Evolutionary conservation across 2,888 invertebrate genomes (phyloP).

Genomic region (Drosophila sordidula): DNA sequence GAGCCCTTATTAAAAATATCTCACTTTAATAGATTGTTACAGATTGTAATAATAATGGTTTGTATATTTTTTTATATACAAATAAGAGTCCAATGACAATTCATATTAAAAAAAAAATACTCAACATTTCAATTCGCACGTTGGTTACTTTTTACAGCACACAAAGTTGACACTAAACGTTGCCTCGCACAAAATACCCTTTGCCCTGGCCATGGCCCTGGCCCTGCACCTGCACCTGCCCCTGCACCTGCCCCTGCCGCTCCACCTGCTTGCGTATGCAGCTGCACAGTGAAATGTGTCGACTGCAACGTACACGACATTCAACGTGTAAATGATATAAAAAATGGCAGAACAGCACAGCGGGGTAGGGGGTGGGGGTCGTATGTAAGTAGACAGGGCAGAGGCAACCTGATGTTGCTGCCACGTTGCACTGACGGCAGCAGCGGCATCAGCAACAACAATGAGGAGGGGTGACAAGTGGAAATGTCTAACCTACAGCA

Average conservation of each 20-base stretch:
- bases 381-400: conserved; percentile 1
- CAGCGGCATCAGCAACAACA: conserved; percentile 42
- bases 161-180: conserved; percentile 33
- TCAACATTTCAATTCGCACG: conserved; percentile 24
- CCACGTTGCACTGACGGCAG: conserved; percentile 38
- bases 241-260: background rate
- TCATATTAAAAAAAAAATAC: conserved; percentile 16
- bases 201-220: background rate
- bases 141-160: conserved; percentile 5
- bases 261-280: background rate
- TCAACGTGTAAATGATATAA: conserved; percentile 69
- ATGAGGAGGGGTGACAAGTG: conserved; percentile 53
- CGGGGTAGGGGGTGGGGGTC: background rate
- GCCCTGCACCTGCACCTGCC: background rate
- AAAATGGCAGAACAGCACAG: conserved; percentile 47
- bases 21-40: background rate
- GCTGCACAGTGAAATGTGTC: conserved; percentile 47
- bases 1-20: too few species aligned
- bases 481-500: conserved; percentile 58
- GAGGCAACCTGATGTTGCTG: conserved; percentile 39
- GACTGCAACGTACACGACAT: conserved; percentile 45
- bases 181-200: conserved; percentile 14
- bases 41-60: background rate
- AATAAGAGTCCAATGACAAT: conserved; percentile 5
- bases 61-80: background rate